phyloP scores from a whole-genome alignment of 2,113 vertebrate species.

The Globicephala melas region DNA sequence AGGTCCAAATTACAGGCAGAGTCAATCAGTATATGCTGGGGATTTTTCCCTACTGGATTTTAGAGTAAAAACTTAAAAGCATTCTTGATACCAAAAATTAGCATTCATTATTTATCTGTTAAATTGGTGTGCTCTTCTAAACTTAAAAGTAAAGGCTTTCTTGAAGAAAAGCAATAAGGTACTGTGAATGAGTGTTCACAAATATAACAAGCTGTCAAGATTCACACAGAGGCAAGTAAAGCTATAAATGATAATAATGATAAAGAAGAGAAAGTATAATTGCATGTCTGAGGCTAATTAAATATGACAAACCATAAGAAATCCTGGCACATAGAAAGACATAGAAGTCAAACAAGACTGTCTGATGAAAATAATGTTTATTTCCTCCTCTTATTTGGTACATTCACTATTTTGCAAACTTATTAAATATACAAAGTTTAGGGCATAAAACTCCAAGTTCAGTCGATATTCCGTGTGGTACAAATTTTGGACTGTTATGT shows the following conservation, averaged over 20 bases:
- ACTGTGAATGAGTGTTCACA: not conserved
- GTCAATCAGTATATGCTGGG: not conserved
- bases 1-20: not conserved
- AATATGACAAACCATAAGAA: constrained; percentile 50
- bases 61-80: not conserved
- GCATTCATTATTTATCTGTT: not conserved
- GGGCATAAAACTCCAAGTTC: constrained; percentile 3
- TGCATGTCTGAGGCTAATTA: constrained; percentile 59
- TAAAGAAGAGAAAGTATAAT: constrained; percentile 61
- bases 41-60: not conserved
- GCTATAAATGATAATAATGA: constrained; percentile 14
- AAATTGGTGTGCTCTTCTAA: not conserved
- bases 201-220: not conserved
- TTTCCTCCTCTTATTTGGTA: constrained; percentile 32
- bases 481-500: not conserved
- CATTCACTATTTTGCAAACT: constrained; percentile 7
- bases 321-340: not conserved
- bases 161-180: not conserved
- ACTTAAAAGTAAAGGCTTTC: not conserved
- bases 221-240: constrained; percentile 9
- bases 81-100: not conserved
- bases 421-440: constrained; percentile 62
- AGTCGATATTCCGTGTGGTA: not conserved
- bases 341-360: constrained; percentile 55
- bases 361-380: constrained; percentile 67